A percentile compares a stretch with the other conserved stretches of the same genome.
Evolutionary conservation across 2,888 invertebrate species (phyloP).

Genomic region (Halictus quadricinctus): DNA sequence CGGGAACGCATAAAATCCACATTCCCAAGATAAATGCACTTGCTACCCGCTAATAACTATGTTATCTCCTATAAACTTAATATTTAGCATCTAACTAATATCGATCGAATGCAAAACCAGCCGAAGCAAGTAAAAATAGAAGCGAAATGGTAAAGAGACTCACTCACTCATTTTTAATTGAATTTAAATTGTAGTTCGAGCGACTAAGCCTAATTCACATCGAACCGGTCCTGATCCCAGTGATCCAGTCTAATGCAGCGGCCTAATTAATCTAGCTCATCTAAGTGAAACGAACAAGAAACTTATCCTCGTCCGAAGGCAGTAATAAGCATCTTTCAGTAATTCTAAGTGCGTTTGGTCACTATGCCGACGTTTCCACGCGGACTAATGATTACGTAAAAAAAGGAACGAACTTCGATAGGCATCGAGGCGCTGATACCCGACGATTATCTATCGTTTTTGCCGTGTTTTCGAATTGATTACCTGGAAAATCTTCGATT

Average conservation of each 20-base stretch:
- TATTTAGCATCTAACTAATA: not conserved
- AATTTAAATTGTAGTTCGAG: not conserved
- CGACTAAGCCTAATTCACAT: not conserved
- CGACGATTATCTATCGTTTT: not conserved
- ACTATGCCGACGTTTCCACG: not conserved
- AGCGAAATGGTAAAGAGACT: not conserved
- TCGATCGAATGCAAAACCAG: not conserved
- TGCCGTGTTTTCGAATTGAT: not conserved
- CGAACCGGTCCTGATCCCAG: not conserved
- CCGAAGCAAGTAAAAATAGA: not conserved
- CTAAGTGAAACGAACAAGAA: not conserved
- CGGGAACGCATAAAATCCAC: too few species aligned
- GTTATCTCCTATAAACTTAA: not conserved
- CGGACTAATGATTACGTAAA: not conserved
- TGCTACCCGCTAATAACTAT: not conserved
- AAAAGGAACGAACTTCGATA: not conserved
- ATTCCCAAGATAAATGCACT: too few species aligned
- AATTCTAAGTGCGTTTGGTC: not conserved
- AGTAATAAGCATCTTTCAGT: not conserved
- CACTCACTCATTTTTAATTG: not conserved
- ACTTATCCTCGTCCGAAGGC: not conserved
- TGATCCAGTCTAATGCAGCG: not conserved
- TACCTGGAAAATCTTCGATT: not conserved
- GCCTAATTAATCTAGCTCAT: not conserved
- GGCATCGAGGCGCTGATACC: not conserved